Evolutionary conservation across 2,113 vertebrate genomes (phyloP).

Genomic region (Chionomys nivalis): DNA sequence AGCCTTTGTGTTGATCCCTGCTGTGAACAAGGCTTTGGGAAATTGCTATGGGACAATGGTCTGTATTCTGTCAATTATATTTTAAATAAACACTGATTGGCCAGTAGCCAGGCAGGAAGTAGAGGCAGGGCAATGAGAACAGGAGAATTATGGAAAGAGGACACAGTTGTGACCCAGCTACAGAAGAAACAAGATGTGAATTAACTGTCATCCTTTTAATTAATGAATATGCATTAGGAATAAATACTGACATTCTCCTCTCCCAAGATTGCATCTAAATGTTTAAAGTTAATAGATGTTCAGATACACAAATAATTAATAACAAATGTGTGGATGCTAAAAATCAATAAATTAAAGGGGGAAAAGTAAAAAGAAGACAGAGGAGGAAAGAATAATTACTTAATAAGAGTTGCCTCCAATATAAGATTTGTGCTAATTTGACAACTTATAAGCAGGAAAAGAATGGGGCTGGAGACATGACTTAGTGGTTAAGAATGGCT

Average conservation of each 20-base stretch:
- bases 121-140: too few species aligned
- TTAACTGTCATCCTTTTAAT: neutral
- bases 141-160: too few species aligned
- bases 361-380: neutral
- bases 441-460: neutral
- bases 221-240: neutral
- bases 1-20: slow-evolving; percentile 6
- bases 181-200: neutral
- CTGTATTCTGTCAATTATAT: too few species aligned
- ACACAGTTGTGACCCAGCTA: too few species aligned
- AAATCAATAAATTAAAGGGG: neutral
- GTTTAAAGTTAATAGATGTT: neutral
- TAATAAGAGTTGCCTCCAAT: neutral
- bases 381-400: neutral
- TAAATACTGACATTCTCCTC: neutral
- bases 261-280: neutral
- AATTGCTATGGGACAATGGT: neutral
- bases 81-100: too few species aligned
- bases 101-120: too few species aligned
- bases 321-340: neutral
- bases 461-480: neutral
- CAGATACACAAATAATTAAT: neutral
- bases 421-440: neutral
- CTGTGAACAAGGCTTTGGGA: neutral
- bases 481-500: neutral